Percentiles rank a stretch among this genome's conserved stretches.
Conservation (phyloP, 2,113 vertebrate species). For the Microtus oregoni region DNA sequence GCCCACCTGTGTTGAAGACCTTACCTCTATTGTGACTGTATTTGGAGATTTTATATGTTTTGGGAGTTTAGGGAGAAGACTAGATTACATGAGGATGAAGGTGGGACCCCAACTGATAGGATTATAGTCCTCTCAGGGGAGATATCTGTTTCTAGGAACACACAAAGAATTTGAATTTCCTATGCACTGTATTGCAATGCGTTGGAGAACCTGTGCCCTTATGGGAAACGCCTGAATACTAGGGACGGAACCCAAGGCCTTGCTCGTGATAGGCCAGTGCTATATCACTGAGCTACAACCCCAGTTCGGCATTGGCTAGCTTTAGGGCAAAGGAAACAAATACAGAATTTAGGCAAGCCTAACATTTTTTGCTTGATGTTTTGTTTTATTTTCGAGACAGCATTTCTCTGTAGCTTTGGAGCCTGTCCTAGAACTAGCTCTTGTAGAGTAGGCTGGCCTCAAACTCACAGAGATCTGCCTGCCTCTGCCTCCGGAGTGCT, state of each 20-base stretch:
- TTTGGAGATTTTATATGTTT: not conserved
- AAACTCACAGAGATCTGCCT: too few relatives aligned
- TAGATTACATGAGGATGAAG: not conserved
- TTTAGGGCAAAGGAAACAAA: not conserved
- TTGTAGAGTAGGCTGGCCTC: too few relatives aligned
- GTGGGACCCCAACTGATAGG: not conserved
- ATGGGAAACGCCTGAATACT: not conserved
- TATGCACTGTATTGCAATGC: not conserved
- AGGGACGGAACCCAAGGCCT: too few relatives aligned
- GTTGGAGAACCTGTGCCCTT: not conserved
- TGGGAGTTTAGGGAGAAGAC: not conserved
- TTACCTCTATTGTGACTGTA: not conserved
- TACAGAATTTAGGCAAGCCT: not conserved
- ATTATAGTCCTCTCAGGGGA: not conserved
- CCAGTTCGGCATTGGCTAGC: not conserved
- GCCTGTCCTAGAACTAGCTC: too few relatives aligned
- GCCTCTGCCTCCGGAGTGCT: too few relatives aligned
- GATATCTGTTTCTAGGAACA: not conserved
- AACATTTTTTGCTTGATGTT: too few relatives aligned
- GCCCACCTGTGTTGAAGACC: not conserved
- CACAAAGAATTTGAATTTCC: not conserved
- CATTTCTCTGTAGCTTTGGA: too few relatives aligned
- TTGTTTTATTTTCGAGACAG: too few relatives aligned
- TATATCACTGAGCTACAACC: not conserved
- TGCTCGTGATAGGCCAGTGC: not conserved